These are phyloP conservation scores for Tachuris rubrigastra DNA, from an alignment of 2,113 vertebrate species.

Conservation along the genomic window DNA sequence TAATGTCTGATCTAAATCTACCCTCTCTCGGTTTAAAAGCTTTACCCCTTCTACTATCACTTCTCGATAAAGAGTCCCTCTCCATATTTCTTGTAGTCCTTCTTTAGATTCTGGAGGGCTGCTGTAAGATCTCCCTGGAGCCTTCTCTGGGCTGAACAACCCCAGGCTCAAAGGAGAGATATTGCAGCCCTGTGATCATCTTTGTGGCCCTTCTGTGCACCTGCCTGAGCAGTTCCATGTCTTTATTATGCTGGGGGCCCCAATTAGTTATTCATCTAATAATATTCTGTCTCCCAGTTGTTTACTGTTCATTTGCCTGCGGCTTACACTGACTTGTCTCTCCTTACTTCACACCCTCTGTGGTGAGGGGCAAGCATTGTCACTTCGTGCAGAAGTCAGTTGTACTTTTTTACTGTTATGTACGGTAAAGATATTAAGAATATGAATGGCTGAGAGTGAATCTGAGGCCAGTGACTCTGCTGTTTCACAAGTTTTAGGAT, in stretches of 20 bases:
- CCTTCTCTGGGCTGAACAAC: background rate
- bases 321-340: background rate
- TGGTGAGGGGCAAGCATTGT: background rate
- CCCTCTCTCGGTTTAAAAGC: background rate
- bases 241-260: background rate
- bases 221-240: background rate
- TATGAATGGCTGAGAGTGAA: background rate
- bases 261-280: background rate
- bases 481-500: background rate
- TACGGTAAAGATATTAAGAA: background rate
- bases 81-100: background rate
- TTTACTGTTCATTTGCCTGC: background rate
- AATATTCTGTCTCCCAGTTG: background rate
- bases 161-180: background rate
- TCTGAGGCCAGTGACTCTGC: background rate
- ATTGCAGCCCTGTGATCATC: background rate
- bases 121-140: background rate
- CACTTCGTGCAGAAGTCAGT: background rate
- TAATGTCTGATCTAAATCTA: background rate
- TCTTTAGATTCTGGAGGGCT: background rate
- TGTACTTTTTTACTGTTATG: background rate
- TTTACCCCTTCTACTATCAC: background rate
- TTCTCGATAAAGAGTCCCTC: background rate
- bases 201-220: background rate
- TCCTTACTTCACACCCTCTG: background rate